Percentiles rank a stretch among this genome's conserved stretches.
Conservation (phyloP, 2,888 invertebrate genomes). For the Quadroppia sp. region DNA sequence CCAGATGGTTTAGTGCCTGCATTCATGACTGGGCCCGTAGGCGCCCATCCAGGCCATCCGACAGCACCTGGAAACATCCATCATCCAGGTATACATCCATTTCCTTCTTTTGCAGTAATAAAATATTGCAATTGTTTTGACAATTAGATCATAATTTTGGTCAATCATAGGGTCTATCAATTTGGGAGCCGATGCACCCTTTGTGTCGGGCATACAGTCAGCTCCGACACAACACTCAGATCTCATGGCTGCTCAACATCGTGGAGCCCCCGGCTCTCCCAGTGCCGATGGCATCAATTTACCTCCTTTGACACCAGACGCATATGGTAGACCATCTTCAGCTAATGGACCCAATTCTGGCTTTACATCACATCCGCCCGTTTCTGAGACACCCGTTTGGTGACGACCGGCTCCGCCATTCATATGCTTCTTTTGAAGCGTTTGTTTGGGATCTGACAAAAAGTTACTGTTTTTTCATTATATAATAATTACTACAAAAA, state of each 20-base stretch:
- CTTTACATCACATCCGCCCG: conserved; percentile 19
- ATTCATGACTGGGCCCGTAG: not conserved
- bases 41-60: conserved; percentile 13
- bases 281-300: conserved; percentile 24
- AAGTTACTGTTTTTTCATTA: not conserved
- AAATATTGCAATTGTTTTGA: no score
- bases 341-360: not conserved
- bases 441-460: not conserved
- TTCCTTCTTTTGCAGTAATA: no score
- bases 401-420: conserved; percentile 9
- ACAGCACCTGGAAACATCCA: conserved; percentile 36
- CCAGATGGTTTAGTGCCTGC: conserved; percentile 31
- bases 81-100: conserved; percentile 17
- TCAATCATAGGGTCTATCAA: conserved; percentile 29
- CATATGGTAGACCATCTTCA: conserved; percentile 33
- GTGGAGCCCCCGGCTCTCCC: not conserved
- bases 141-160: not conserved
- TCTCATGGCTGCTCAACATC: conserved; percentile 29
- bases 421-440: not conserved
- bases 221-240: not conserved
- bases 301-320: conserved; percentile 38
- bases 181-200: conserved; percentile 40
- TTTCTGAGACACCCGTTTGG: conserved; percentile 40
- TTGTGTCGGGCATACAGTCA: conserved; percentile 26
- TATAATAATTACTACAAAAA: not conserved